These are phyloP conservation scores for Furcula furcula DNA, from an alignment of 2,888 invertebrate genomes.

Conservation along the genomic window DNA sequence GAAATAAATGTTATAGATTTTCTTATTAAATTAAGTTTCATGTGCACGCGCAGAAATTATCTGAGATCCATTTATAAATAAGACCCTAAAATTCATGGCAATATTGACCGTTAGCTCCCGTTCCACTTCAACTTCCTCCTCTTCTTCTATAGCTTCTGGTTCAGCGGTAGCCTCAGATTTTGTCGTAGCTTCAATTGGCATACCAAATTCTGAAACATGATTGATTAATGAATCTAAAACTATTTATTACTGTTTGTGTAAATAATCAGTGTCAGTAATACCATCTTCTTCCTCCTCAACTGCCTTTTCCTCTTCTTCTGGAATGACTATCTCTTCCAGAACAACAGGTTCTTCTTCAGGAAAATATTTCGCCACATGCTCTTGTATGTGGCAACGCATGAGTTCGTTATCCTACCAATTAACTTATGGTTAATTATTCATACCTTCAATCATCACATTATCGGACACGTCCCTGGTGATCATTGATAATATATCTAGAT, in stretches of 20 bases:
- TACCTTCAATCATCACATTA: too few relatives aligned
- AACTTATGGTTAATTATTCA: too few relatives aligned
- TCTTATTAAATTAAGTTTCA: too few relatives aligned
- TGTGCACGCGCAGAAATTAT: too few relatives aligned
- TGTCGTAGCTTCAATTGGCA: slow-evolving; percentile 31
- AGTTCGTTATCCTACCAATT: slow-evolving; percentile 86
- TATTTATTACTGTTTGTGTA: neutral
- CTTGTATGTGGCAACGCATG: slow-evolving; percentile 82
- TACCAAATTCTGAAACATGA: slow-evolving; percentile 39
- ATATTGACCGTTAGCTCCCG: slow-evolving; percentile 62
- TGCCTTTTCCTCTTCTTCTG: slow-evolving; percentile 53
- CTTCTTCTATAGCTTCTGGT: slow-evolving; percentile 37
- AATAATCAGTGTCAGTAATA: slow-evolving; percentile 12
- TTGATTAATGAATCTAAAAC: neutral
- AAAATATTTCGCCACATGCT: slow-evolving; percentile 82
- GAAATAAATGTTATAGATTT: too few relatives aligned
- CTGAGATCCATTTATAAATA: too few relatives aligned
- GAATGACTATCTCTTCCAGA: slow-evolving; percentile 65
- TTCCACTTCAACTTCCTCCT: slow-evolving; percentile 56
- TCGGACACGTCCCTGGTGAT: too few relatives aligned
- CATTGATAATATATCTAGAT: too few relatives aligned
- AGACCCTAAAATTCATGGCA: too few relatives aligned
- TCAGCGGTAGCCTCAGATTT: slow-evolving; percentile 21
- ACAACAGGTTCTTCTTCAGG: slow-evolving; percentile 77
- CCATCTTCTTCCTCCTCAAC: slow-evolving; percentile 55